Conservation (phyloP, 2,113 vertebrate genomes). For the Danionella cerebrum region DNA sequence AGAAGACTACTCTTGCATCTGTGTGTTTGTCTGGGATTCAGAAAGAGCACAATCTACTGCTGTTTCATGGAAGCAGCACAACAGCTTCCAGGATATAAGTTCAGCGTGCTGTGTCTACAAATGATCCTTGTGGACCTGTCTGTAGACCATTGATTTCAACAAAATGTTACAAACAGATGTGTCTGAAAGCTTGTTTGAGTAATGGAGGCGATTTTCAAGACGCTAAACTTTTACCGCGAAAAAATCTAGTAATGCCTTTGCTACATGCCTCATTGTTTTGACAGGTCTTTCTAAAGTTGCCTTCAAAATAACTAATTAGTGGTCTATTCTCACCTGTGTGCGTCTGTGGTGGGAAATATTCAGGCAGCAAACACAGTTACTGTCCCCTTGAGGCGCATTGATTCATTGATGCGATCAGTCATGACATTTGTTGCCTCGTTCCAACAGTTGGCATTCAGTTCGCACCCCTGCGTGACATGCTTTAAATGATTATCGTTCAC, state of each 20-base stretch:
- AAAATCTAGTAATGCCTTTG: background rate
- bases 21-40: constrained; percentile 11
- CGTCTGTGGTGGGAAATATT: constrained; percentile 34
- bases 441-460: background rate
- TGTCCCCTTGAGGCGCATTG: constrained; percentile 20
- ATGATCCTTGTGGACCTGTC: constrained; percentile 10
- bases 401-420: constrained; percentile 23
- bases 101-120: constrained; percentile 19
- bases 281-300: background rate
- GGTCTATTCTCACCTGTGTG: background rate
- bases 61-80: constrained; percentile 26
- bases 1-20: constrained; percentile 2
- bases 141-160: constrained; percentile 18
- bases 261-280: background rate
- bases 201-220: background rate
- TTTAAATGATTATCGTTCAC: constrained; percentile 26
- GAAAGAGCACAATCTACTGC: constrained; percentile 27
- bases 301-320: background rate
- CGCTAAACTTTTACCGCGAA: background rate
- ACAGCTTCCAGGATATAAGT: constrained; percentile 33
- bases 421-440: constrained; percentile 15
- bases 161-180: constrained; percentile 15
- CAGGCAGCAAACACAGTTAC: constrained; percentile 6
- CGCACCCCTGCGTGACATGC: constrained; percentile 2
- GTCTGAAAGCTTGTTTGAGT: background rate